Conservation (phyloP, 2,888 invertebrate species). For the Torymus tubicola region DNA sequence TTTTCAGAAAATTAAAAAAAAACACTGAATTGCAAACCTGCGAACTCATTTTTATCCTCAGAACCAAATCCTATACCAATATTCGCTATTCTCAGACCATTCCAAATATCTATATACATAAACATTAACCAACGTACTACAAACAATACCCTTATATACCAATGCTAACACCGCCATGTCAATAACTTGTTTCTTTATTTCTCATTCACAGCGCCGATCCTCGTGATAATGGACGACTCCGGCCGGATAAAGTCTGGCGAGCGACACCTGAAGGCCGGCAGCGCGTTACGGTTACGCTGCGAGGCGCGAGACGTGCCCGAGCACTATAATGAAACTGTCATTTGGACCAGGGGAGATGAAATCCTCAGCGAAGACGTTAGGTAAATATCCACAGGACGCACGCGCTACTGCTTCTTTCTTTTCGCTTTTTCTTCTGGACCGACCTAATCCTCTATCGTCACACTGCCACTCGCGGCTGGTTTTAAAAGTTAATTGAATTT, state of each 20-base stretch:
- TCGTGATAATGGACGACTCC: constrained; percentile 80
- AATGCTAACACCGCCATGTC: not conserved
- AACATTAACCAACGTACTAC: too few species aligned
- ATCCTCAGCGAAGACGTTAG: constrained; percentile 78
- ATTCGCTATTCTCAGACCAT: too few species aligned
- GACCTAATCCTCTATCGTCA: not conserved
- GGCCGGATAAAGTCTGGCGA: constrained; percentile 79
- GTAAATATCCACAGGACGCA: constrained; percentile 70
- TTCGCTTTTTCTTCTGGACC: not conserved
- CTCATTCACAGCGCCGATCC: constrained; percentile 78
- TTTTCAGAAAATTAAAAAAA: too few species aligned
- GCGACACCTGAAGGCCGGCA: constrained; percentile 81
- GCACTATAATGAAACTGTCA: constrained; percentile 76
- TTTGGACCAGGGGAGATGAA: constrained; percentile 79
- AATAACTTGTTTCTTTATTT: constrained; percentile 16
- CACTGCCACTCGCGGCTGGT: not conserved
- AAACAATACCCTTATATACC: too few species aligned
- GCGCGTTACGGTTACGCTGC: constrained; percentile 79
- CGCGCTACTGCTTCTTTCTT: not conserved
- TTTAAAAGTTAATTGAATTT: constrained; percentile 41
- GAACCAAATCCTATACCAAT: too few species aligned
- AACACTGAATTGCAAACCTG: too few species aligned
- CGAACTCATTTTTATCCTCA: too few species aligned
- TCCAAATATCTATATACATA: too few species aligned
- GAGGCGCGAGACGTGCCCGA: constrained; percentile 75